phyloP scores from a whole-genome alignment of 1,140 invertebrate species.

The Orussus abietinus region DNA sequence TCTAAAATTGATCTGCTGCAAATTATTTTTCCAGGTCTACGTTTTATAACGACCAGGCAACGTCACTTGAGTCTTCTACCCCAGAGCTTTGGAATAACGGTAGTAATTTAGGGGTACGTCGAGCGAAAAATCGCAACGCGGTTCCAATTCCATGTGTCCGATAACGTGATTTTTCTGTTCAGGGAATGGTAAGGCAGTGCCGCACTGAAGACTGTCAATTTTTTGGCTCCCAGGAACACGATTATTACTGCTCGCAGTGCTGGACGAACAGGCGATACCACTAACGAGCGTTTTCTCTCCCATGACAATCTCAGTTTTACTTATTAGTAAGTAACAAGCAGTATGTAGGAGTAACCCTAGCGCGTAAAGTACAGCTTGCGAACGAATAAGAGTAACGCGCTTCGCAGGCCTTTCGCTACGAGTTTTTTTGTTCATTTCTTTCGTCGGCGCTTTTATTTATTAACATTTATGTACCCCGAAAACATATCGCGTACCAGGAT shows the following conservation, averaged over 20 bases:
- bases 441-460: conserved; percentile 9
- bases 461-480: too few relatives aligned
- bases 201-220: conserved; percentile 45
- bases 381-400: background rate
- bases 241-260: conserved; percentile 50
- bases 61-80: conserved; percentile 23
- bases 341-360: too few relatives aligned
- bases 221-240: conserved; percentile 45
- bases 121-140: background rate
- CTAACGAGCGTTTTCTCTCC: conserved; percentile 22
- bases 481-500: too few relatives aligned
- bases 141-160: background rate
- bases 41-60: conserved; percentile 64
- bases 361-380: too few relatives aligned
- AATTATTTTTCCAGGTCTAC: conserved; percentile 55
- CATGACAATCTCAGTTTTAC: too few relatives aligned
- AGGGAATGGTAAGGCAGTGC: conserved; percentile 35
- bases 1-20: background rate
- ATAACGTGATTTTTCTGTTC: conserved; percentile 8
- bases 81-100: conserved; percentile 29
- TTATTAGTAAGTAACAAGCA: too few relatives aligned
- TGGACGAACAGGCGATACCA: conserved; percentile 42
- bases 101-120: conserved; percentile 29
- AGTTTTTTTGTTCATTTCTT: background rate
- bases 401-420: background rate